Evolutionary conservation across 2,113 vertebrate genomes (phyloP), one percentile per base, ranked within the genome.

Genomic region (Muntiacus muntjak): DNA sequence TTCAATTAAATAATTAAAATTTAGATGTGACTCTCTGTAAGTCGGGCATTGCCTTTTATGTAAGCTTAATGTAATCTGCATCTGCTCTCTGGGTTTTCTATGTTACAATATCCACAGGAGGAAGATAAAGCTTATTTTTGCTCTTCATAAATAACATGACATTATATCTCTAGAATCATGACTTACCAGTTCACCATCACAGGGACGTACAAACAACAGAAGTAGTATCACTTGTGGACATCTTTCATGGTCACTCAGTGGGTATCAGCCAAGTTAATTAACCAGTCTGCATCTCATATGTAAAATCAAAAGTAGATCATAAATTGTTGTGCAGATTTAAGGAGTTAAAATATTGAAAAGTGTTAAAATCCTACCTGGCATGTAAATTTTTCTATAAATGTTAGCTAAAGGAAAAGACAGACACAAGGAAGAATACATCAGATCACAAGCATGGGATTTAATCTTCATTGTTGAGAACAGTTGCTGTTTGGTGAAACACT

Each of bases 1-100:
- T 94, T 91, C 85, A 83, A 88, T 87, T 91, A 97, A 97, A 89
- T 78, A 94, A 96, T 33, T 64, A 96, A 87, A 94, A 93, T 54
- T 89, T 54, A 89, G 25, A 55, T 28, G 26, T 64, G 50, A 8
- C 4, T 81, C 55, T 79, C 13, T 60, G 6, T 4, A 40, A 40
- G 15, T 36, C 47, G 43, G 2, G 11, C 10, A 45, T 50, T 25
- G 47, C 36, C 86, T 95, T 93, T 93, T 30, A 85, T 71, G 45
- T 58, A 21, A 43, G 15, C 10, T 91, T 92, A 89, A 45, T 13
- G 1, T 40, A 78, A 93, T 60, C 74, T 58, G 26, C 26, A 45
- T 40, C 79, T 96, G 33, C 60, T 60, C 17, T 91, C 62, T 83
- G 30, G 36, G 52, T 74, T 95, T 62, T 43, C 58, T 57, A 36